phyloP scores from a whole-genome alignment of 2,888 invertebrate species.

The Strigamia crassipes region DNA sequence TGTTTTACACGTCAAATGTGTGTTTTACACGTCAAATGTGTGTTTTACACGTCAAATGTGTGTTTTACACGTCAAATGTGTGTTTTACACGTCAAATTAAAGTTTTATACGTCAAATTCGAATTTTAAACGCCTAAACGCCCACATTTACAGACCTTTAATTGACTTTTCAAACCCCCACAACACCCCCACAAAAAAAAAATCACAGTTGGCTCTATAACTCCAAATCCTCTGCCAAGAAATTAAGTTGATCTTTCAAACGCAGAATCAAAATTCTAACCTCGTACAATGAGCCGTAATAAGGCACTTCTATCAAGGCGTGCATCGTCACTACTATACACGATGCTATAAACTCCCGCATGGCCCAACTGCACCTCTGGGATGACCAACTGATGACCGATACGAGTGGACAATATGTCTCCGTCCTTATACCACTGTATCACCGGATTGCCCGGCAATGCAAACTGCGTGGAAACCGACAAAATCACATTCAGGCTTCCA shows the following conservation, averaged over 20 bases:
- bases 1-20: too few relatives aligned
- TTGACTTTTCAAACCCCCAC: background rate
- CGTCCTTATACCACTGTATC: constrained; percentile 43
- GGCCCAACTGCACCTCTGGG: constrained; percentile 41
- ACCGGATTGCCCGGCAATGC: constrained; percentile 43
- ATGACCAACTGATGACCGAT: constrained; percentile 1
- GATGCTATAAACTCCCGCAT: constrained; percentile 45
- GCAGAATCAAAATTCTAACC: constrained; percentile 33
- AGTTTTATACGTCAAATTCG: background rate
- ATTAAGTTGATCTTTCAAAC: background rate
- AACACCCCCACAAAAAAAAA: background rate
- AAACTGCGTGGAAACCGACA: constrained; percentile 44
- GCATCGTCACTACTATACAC: constrained; percentile 32
- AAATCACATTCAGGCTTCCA: background rate
- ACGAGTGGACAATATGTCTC: constrained; percentile 19
- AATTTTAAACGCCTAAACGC: background rate
- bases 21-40: too few relatives aligned
- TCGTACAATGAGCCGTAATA: constrained; percentile 46
- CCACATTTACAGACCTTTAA: background rate
- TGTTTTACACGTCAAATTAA: too few relatives aligned
- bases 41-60: too few relatives aligned
- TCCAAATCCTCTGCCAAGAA: background rate
- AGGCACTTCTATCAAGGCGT: constrained; percentile 44
- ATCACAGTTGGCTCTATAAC: background rate
- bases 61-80: too few relatives aligned